Conservation (phyloP, 2,888 invertebrate genomes). For the Cerceris ruficornis region DNA sequence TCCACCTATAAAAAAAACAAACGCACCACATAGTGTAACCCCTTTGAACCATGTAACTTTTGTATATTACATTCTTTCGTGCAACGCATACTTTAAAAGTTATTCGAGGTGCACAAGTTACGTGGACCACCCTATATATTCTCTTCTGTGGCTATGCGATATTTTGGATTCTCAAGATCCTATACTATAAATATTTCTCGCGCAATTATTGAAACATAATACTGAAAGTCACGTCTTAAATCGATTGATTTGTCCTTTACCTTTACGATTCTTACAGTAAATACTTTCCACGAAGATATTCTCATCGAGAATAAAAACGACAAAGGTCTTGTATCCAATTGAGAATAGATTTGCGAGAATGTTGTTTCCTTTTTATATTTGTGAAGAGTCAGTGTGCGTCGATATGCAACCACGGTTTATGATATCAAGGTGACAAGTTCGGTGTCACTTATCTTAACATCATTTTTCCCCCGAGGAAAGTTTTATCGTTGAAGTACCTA, state of each 20-base stretch:
- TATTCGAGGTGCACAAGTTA: too few relatives aligned
- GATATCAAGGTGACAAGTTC: conserved; percentile 10
- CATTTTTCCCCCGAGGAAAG: neutral
- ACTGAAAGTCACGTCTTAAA: neutral
- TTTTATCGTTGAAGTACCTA: conserved; percentile 5
- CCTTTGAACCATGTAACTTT: too few relatives aligned
- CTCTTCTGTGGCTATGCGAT: neutral
- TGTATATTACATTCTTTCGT: too few relatives aligned
- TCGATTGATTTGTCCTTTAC: neutral
- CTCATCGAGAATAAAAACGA: neutral
- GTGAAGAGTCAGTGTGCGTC: neutral
- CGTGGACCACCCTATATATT: too few relatives aligned
- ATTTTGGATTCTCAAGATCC: neutral
- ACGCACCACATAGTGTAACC: too few relatives aligned
- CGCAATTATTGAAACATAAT: conserved; percentile 1
- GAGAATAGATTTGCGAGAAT: neutral
- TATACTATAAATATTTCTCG: conserved; percentile 6
- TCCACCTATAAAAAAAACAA: too few relatives aligned
- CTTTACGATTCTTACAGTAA: neutral
- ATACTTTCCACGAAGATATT: neutral
- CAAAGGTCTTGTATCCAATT: neutral
- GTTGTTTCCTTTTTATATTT: too few relatives aligned
- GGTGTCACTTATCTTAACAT: conserved; percentile 3
- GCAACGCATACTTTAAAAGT: too few relatives aligned
- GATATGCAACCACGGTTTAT: neutral